phyloP scores from a whole-genome alignment of 2,888 invertebrate species.

The Drosophila vallismaia region DNA sequence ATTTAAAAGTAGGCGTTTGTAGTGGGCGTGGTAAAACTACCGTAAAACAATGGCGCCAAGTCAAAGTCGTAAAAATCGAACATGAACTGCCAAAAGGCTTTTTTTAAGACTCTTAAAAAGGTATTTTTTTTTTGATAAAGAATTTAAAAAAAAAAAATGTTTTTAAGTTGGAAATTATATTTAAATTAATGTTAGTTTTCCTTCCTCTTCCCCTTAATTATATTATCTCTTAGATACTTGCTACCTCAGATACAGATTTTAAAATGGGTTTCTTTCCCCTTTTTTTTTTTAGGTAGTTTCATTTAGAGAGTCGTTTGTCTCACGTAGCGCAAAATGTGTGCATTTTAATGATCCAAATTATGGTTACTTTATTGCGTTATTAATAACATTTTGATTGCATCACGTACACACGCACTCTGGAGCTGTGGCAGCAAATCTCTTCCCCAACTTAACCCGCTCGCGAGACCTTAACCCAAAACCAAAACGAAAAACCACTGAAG shows the following conservation, averaged over 20 bases:
- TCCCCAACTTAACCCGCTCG: slow-evolving; percentile 21
- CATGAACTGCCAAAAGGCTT: slow-evolving; percentile 41
- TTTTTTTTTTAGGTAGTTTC: slow-evolving; percentile 21
- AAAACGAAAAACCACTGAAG: background rate
- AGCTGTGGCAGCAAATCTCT: slow-evolving; percentile 1
- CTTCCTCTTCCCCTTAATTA: background rate
- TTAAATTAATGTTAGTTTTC: no score
- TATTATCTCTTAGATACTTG: background rate
- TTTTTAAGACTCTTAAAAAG: slow-evolving; percentile 23
- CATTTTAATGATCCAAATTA: slow-evolving; percentile 76
- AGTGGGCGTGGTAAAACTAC: slow-evolving; percentile 36
- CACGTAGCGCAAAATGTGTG: slow-evolving; percentile 73
- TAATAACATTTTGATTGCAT: slow-evolving; percentile 78
- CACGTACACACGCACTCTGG: slow-evolving; percentile 62
- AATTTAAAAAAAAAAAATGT: background rate
- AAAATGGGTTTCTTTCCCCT: slow-evolving; percentile 20
- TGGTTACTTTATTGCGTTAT: slow-evolving; percentile 78
- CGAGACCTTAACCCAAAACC: slow-evolving; percentile 19
- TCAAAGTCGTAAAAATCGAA: slow-evolving; percentile 51
- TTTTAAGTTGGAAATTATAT: no score
- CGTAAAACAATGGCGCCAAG: slow-evolving; percentile 36
- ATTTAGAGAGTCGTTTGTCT: slow-evolving; percentile 23
- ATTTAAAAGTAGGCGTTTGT: slow-evolving; percentile 7
- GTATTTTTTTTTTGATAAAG: background rate
- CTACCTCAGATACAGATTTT: slow-evolving; percentile 10